A percentile compares a stretch with the other conserved stretches of the same genome.
phyloP scores from a whole-genome alignment of 2,888 invertebrate species.

The Bellardia bayeri region DNA sequence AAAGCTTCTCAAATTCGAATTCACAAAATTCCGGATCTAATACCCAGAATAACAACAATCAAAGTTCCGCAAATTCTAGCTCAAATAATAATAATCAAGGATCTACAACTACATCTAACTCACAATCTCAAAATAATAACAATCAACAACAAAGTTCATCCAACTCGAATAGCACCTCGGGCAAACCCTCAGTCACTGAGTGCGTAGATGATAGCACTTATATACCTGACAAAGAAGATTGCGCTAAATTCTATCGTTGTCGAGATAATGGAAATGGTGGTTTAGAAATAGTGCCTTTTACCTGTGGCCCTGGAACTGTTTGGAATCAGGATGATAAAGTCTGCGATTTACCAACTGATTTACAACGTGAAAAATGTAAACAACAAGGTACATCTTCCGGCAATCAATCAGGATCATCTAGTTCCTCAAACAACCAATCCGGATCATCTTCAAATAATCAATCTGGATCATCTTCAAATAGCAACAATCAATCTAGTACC shows the following conservation, averaged over 20 bases:
- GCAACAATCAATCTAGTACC: slow-evolving; percentile 63
- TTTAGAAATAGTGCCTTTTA: slow-evolving; percentile 85
- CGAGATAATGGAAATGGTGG: slow-evolving; percentile 84
- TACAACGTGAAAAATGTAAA: slow-evolving; percentile 79
- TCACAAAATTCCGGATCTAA: slow-evolving; percentile 65
- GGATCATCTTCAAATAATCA: slow-evolving; percentile 59
- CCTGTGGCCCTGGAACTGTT: slow-evolving; percentile 86
- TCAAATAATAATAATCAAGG: slow-evolving; percentile 62
- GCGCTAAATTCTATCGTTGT: slow-evolving; percentile 87
- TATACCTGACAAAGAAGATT: slow-evolving; percentile 84
- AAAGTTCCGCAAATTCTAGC: slow-evolving; percentile 61
- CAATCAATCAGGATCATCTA: slow-evolving; percentile 69
- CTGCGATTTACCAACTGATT: slow-evolving; percentile 84
- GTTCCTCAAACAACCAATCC: slow-evolving; percentile 62
- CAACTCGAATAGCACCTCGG: slow-evolving; percentile 59
- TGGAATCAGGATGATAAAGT: slow-evolving; percentile 86
- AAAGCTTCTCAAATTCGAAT: slow-evolving; percentile 55
- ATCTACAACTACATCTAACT: slow-evolving; percentile 50
- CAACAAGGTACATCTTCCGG: slow-evolving; percentile 54
- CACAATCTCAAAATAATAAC: slow-evolving; percentile 62
- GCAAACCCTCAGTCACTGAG: slow-evolving; percentile 72
- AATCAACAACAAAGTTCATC: slow-evolving; percentile 49
- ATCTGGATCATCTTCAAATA: slow-evolving; percentile 64
- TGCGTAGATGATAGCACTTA: slow-evolving; percentile 84
- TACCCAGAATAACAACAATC: slow-evolving; percentile 42